Base-by-base conservation (phyloP, 30 jellyfish, hydroid and myxozoan species). In the Catostylus mosaicus region DNA sequence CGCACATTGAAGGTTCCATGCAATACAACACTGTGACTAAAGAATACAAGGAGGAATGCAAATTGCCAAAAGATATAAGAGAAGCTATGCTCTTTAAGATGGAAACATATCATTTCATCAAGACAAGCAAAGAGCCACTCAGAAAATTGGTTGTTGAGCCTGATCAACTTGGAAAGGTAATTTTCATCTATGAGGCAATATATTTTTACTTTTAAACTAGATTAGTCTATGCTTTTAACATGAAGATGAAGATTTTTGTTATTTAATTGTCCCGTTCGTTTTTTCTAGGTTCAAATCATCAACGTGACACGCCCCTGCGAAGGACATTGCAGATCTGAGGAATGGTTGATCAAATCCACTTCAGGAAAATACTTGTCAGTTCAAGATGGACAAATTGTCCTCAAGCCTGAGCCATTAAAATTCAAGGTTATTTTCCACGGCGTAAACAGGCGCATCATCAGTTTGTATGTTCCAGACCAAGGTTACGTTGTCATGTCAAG, bases 401-500 rank as follows among this genome's bases (percentile, higher is more conserved):
- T 84, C 67, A 60, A 35, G 27, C 61, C 63, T 16, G 52, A 74
- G 75, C 94, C 94, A 27, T 52, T 60, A 62, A 84, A 50, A 56
- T 84, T 84, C 87, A 71, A 73, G 62, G 94, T 84, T 52, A 27
- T 73, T 40, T 84, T 84, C 82, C 87, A 84, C 32, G 94, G 94
- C 2, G 74, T 32, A 20, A 71, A 84, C 87, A 35, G 94, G 32
- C 67, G 85, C 22, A 59, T 70, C 75, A 84, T 84, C 73, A 71
- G 94, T 59, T 46, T 84, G 76, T 84, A 70, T 34, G 94, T 73
- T 10, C 88, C 88, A 38, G 82, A 32, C 36, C 63, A 63, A 36
- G 96, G 96, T 30, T 77, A 56, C 48, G 86, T 87, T 52, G 80
- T 75, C 27, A 61, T 87, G 91, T 87, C 96, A 23, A 73, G 78